These are phyloP conservation scores for Lysandra bellargus DNA, from an alignment of 2,888 invertebrate species.

Conservation along the genomic window DNA sequence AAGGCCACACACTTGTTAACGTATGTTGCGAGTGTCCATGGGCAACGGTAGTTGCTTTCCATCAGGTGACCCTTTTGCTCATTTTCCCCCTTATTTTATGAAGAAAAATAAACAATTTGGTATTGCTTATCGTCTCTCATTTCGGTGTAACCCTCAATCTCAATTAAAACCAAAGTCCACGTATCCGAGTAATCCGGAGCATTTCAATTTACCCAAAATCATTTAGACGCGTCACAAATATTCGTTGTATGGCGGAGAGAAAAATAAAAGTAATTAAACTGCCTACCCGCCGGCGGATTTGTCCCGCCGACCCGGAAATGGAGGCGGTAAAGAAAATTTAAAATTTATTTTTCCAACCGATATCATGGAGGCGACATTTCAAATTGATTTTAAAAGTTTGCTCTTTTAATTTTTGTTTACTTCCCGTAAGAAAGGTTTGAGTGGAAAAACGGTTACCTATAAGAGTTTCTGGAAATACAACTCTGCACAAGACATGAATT, in stretches of 20 bases:
- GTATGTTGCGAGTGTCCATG: no score
- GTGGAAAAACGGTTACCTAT: background rate
- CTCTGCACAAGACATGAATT: background rate
- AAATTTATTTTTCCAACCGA: constrained; percentile 42
- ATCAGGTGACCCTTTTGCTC: no score
- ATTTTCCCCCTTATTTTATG: no score
- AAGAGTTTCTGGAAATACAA: background rate
- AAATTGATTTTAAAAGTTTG: constrained; percentile 32
- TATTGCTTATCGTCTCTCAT: background rate
- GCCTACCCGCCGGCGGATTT: constrained; percentile 51
- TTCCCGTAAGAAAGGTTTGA: constrained; percentile 3
- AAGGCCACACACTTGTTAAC: no score
- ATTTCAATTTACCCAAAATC: constrained; percentile 40
- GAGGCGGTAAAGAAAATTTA: constrained; percentile 45
- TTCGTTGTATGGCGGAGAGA: constrained; percentile 46
- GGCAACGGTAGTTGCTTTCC: no score
- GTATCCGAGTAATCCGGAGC: constrained; percentile 21
- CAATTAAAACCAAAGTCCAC: background rate
- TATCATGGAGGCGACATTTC: constrained; percentile 35
- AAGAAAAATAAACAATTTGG: no score
- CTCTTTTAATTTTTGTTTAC: constrained; percentile 20
- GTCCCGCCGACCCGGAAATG: constrained; percentile 47
- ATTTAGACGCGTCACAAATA: constrained; percentile 46
- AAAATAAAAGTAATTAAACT: constrained; percentile 67
- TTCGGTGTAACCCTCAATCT: background rate